Evolutionary conservation across 2,797 vertebrate genomes (phyloP).

Genomic region (Myiotriccus ornatus): DNA sequence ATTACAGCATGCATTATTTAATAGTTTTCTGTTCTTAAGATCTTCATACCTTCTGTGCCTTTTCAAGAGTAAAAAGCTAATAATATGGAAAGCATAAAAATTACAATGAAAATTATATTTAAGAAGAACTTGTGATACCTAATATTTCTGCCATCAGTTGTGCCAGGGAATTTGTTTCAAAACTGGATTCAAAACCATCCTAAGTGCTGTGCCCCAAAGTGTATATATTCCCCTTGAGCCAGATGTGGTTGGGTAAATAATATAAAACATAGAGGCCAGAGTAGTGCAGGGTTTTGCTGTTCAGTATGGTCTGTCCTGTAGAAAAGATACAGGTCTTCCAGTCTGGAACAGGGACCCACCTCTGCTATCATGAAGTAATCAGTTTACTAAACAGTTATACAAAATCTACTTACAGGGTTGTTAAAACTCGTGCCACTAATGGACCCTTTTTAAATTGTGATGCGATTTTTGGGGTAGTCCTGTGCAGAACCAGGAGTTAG

Average conservation of each 20-base stretch:
- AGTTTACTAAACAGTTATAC: not conserved
- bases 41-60: not conserved
- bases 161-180: not conserved
- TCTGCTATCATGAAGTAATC: not conserved
- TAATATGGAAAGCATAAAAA: not conserved
- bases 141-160: not conserved
- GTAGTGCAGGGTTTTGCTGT: not conserved
- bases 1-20: slow-evolving; percentile 53
- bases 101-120: not conserved
- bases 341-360: not conserved
- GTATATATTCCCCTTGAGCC: not conserved
- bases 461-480: not conserved
- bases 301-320: not conserved
- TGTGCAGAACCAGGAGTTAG: not conserved
- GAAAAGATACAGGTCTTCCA: not conserved
- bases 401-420: not conserved
- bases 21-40: slow-evolving; percentile 18
- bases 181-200: not conserved
- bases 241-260: not conserved
- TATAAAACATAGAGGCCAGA: not conserved
- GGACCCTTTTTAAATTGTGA: not conserved
- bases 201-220: not conserved
- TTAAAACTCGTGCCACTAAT: not conserved
- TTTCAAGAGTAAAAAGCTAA: not conserved
- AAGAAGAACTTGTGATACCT: not conserved